Evolutionary conservation across 2,888 invertebrate species (phyloP).

Genomic region (Dynastes grantii): DNA sequence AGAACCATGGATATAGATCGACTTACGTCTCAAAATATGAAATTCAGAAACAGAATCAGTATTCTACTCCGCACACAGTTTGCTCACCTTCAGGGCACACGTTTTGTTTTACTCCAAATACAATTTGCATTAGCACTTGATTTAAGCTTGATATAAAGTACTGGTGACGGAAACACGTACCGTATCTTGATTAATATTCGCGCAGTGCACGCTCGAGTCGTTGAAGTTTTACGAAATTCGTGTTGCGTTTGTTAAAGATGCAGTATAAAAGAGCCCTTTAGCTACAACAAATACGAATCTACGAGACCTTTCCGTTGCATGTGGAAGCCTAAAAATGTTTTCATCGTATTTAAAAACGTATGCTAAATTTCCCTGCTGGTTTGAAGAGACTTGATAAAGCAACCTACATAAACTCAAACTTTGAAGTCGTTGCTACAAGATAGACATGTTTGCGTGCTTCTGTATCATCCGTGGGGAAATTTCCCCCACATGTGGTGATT

Average conservation of each 20-base stretch:
- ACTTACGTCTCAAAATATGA: neutral
- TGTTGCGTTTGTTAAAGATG: neutral
- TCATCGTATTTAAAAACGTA: neutral
- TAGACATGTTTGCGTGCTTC: too few relatives aligned
- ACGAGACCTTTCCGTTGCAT: neutral
- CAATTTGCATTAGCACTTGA: neutral
- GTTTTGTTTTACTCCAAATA: neutral
- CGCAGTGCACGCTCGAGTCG: neutral
- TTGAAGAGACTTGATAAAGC: neutral
- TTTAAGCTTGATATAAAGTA: neutral
- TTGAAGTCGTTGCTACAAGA: too few relatives aligned
- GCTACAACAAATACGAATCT: neutral
- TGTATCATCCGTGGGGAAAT: too few relatives aligned
- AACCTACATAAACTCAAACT: too few relatives aligned
- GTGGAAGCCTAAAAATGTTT: neutral
- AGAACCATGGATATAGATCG: too few relatives aligned
- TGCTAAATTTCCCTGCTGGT: neutral
- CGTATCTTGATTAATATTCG: constrained; percentile 7
- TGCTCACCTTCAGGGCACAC: neutral
- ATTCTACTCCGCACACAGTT: neutral
- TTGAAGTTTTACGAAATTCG: constrained; percentile 2
- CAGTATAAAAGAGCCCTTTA: neutral
- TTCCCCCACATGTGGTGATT: too few relatives aligned
- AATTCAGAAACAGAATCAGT: neutral
- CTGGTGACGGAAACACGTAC: constrained; percentile 9